These are phyloP conservation scores for Muscicapa striata DNA, from an alignment of 2,797 vertebrate genomes.

Conservation along the genomic window DNA sequence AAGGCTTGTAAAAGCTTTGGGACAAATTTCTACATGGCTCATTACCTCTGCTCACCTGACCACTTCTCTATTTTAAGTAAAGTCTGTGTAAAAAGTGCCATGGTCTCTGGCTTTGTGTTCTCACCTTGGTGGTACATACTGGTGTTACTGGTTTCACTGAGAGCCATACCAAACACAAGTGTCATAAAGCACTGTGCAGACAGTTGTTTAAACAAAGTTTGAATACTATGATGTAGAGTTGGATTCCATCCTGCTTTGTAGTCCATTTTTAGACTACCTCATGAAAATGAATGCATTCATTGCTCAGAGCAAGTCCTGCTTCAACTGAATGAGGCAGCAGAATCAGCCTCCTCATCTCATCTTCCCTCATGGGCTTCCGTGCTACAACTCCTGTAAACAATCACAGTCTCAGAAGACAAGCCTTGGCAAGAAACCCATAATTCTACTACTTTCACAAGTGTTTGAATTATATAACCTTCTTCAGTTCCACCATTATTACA, in stretches of 20 bases:
- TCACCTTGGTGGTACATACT: background rate
- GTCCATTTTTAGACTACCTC: background rate
- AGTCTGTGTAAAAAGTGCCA: background rate
- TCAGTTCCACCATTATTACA: background rate
- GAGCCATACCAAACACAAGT: background rate
- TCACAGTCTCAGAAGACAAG: conserved; percentile 30
- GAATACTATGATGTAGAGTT: background rate
- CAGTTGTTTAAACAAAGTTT: background rate
- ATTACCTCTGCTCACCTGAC: background rate
- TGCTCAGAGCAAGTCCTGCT: conserved; percentile 19
- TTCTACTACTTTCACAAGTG: conserved; percentile 24
- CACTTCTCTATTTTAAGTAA: background rate
- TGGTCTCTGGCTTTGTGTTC: background rate
- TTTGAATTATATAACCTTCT: background rate
- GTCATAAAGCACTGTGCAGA: background rate
- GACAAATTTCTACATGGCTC: background rate
- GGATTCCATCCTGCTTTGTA: background rate
- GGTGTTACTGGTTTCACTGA: background rate
- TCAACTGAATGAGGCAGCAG: background rate
- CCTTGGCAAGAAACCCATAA: conserved; percentile 41
- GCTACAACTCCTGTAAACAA: conserved; percentile 43
- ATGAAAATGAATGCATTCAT: background rate
- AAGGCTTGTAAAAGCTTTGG: background rate
- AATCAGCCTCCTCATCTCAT: conserved; percentile 1
- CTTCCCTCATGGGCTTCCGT: conserved; percentile 1